Percentiles rank a stretch among this genome's conserved stretches.
Conservation (phyloP, 2,888 invertebrate species). For the Lagria hirta region DNA sequence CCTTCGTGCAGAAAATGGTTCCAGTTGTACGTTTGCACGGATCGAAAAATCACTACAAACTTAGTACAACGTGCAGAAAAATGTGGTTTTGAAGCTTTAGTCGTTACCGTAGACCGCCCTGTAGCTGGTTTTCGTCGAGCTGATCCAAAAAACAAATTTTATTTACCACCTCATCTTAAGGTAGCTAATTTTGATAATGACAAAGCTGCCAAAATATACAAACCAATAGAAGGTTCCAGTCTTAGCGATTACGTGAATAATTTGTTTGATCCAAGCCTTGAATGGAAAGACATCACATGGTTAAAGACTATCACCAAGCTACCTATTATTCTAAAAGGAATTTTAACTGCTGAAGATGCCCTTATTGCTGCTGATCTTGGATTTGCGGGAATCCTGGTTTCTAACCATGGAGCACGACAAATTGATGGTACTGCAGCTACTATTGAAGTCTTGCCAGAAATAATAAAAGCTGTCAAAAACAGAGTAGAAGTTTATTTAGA, state of each 20-base stretch:
- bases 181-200: conserved; percentile 78
- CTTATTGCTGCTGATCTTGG: conserved; percentile 71
- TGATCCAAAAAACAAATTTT: conserved; percentile 82
- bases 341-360: conserved; percentile 86
- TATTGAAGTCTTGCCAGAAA: conserved; percentile 81
- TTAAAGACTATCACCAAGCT: conserved; percentile 74
- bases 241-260: conserved; percentile 75
- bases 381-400: conserved; percentile 80
- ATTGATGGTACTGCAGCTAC: conserved; percentile 82
- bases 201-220: conserved; percentile 54
- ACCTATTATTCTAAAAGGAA: conserved; percentile 84
- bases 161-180: conserved; percentile 75
- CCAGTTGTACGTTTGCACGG: conserved; percentile 87
- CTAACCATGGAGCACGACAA: conserved; percentile 93
- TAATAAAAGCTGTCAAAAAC: conserved; percentile 70
- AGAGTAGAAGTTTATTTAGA: conserved; percentile 81
- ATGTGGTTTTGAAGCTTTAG: conserved; percentile 83
- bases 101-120: conserved; percentile 87
- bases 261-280: conserved; percentile 77
- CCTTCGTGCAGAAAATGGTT: conserved; percentile 83
- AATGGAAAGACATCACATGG: conserved; percentile 89
- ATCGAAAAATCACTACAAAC: conserved; percentile 69
- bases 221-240: conserved; percentile 65
- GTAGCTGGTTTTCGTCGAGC: conserved; percentile 79
- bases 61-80: conserved; percentile 77